Evolutionary conservation across 2,113 vertebrate species (phyloP).

Genomic region (Hoplias malabaricus): DNA sequence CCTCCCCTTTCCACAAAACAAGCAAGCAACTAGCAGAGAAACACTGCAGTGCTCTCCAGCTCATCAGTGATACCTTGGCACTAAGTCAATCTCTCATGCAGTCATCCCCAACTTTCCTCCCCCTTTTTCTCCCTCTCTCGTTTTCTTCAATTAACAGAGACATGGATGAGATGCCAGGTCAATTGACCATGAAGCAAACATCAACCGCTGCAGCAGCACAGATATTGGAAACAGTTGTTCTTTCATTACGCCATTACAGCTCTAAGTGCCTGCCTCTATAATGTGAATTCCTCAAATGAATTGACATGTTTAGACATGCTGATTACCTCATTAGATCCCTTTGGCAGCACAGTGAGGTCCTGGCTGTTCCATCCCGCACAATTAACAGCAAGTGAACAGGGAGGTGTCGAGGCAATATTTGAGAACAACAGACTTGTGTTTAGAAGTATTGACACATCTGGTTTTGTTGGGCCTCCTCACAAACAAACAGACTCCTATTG

Average conservation of each 20-base stretch:
- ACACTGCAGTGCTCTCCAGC: conserved; percentile 67
- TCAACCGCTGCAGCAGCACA: conserved; percentile 50
- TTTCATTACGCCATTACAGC: conserved; percentile 36
- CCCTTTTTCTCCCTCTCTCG: conserved; percentile 35
- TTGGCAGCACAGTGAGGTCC: conserved; percentile 33
- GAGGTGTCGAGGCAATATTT: conserved; percentile 8
- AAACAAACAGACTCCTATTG: not conserved
- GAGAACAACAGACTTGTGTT: conserved; percentile 5
- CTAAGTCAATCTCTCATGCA: conserved; percentile 31
- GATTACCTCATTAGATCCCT: conserved; percentile 32
- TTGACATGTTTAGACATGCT: conserved; percentile 31
- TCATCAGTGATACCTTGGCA: conserved; percentile 73
- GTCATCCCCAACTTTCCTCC: conserved; percentile 29
- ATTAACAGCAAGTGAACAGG: conserved; percentile 27
- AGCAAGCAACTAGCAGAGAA: conserved; percentile 74
- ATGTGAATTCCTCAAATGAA: conserved; percentile 32
- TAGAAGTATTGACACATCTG: not conserved
- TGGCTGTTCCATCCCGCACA: conserved; percentile 18
- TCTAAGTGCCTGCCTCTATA: conserved; percentile 27
- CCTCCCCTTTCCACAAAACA: conserved; percentile 61
- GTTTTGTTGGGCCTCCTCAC: not conserved
- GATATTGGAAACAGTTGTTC: conserved; percentile 40
- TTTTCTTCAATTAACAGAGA: conserved; percentile 70
- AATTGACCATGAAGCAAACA: conserved; percentile 75
- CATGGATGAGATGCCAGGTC: conserved; percentile 66